phyloP scores from a whole-genome alignment of 1,140 invertebrate species.

The Dinothrombium tinctorium region DNA sequence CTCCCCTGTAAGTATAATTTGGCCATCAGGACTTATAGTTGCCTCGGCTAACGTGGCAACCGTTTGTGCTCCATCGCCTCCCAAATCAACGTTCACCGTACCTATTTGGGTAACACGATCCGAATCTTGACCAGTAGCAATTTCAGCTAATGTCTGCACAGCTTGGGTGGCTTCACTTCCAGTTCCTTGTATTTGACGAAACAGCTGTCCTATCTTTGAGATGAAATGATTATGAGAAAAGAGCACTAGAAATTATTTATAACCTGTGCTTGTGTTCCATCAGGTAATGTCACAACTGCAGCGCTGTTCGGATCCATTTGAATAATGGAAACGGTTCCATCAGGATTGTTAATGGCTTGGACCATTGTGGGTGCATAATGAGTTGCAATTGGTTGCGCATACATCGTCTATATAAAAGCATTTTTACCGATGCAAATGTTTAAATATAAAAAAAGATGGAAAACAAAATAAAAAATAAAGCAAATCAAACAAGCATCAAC shows the following conservation, averaged over 20 bases:
- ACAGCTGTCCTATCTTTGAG: background rate
- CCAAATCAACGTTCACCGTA: slow-evolving; percentile 43
- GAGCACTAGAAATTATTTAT: slow-evolving; percentile 24
- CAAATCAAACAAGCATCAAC: background rate
- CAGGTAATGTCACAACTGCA: slow-evolving; percentile 65
- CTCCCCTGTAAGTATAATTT: slow-evolving; percentile 80
- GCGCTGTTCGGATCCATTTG: slow-evolving; percentile 84
- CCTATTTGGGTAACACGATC: slow-evolving; percentile 26
- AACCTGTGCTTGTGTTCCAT: slow-evolving; percentile 83
- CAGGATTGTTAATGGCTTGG: slow-evolving; percentile 84
- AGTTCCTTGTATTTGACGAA: slow-evolving; percentile 15
- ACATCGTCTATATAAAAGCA: slow-evolving; percentile 11
- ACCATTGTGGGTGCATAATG: slow-evolving; percentile 72
- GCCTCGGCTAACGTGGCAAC: slow-evolving; percentile 17
- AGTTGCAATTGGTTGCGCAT: slow-evolving; percentile 15
- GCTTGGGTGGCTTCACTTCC: slow-evolving; percentile 33
- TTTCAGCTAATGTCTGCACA: slow-evolving; percentile 45
- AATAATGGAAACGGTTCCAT: slow-evolving; percentile 84
- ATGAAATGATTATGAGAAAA: background rate
- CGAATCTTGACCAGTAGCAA: slow-evolving; percentile 24
- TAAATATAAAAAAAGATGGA: background rate
- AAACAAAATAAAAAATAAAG: background rate
- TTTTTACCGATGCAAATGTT: background rate
- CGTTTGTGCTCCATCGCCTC: slow-evolving; percentile 29
- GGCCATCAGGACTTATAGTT: slow-evolving; percentile 52